These are phyloP conservation scores for human (Homo sapiens) DNA, from an alignment of 2,113 vertebrate species.

Conservation along the genomic window DNA sequence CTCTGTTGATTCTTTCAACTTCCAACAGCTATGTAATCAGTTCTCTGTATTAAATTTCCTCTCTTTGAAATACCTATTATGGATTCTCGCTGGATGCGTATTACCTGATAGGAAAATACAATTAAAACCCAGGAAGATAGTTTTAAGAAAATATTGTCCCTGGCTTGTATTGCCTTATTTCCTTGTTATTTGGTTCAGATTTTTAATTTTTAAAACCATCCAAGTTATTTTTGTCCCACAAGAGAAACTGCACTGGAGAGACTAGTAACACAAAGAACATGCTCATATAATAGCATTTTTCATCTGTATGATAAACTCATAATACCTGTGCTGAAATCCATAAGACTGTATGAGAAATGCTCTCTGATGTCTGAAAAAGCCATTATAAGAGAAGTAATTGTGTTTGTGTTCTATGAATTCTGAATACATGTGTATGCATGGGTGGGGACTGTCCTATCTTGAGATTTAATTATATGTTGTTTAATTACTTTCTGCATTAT, in stretches of 20 bases:
- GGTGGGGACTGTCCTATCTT: background rate
- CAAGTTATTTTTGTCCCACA: constrained; percentile 18
- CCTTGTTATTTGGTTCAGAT: background rate
- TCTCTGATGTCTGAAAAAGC: background rate
- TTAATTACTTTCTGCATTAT: background rate
- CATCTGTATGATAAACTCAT: background rate
- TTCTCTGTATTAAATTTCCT: background rate
- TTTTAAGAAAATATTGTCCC: background rate
- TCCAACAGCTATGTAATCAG: background rate
- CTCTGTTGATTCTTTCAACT: background rate
- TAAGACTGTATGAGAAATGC: background rate
- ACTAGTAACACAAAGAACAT: background rate
- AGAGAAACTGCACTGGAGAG: background rate
- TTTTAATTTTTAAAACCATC: background rate
- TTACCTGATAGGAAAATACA: background rate
- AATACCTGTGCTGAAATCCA: background rate
- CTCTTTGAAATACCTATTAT: background rate
- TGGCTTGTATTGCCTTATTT: background rate
- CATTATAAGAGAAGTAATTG: background rate
- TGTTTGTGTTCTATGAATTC: background rate
- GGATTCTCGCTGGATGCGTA: background rate
- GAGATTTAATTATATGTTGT: background rate
- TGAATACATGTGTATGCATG: background rate
- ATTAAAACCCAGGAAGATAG: background rate
- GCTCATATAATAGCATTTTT: background rate